Percentiles rank a stretch among this genome's conserved stretches.
These are phyloP conservation scores for Scatophagus argus DNA, from an alignment of 2,113 vertebrate species.

Conservation along the genomic window DNA sequence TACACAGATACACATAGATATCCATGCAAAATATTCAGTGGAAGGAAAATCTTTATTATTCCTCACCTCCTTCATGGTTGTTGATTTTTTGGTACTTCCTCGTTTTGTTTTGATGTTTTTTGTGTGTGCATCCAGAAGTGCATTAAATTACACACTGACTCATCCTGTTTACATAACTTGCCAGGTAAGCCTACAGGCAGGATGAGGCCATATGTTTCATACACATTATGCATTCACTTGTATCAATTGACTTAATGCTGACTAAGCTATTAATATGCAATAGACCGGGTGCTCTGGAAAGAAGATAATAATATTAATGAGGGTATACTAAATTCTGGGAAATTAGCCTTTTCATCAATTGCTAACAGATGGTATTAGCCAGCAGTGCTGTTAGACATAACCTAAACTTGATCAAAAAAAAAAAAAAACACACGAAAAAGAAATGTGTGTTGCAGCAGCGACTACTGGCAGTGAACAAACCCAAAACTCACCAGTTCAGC, in stretches of 20 bases:
- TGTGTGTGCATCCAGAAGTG: neutral
- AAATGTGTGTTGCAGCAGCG: neutral
- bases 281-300: conserved; percentile 37
- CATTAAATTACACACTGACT: conserved; percentile 16
- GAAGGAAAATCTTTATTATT: neutral
- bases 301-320: conserved; percentile 31
- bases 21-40: neutral
- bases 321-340: conserved; percentile 18
- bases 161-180: conserved; percentile 30
- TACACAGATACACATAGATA: neutral
- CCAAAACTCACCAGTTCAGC: conserved; percentile 82
- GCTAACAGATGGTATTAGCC: conserved; percentile 27
- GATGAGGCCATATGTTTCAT: conserved; percentile 25
- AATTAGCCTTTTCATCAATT: conserved; percentile 15
- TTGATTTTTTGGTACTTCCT: neutral
- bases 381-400: neutral
- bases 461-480: conserved; percentile 4
- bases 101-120: neutral
- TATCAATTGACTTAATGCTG: conserved; percentile 33
- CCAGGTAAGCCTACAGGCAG: conserved; percentile 11
- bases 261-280: conserved; percentile 44
- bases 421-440: conserved; percentile 2
- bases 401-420: conserved; percentile 21
- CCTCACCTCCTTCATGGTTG: neutral
- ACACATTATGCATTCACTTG: conserved; percentile 32